phyloP scores from a whole-genome alignment of 2,797 vertebrate species.

The Acomys russatus region DNA sequence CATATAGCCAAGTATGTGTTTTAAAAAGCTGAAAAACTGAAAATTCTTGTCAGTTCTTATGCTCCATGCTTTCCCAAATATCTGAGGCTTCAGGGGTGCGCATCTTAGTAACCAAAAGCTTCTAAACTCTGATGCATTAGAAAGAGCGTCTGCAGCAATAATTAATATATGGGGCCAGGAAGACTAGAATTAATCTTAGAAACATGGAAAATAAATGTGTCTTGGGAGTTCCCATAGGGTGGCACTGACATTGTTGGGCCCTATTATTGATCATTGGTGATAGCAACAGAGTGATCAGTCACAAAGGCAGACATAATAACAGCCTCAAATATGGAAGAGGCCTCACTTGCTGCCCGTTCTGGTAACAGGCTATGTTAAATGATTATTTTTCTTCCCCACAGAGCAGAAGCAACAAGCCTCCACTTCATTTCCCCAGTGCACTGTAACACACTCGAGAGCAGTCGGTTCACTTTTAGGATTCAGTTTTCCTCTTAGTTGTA shows the following conservation, averaged over 20 bases:
- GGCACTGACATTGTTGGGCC: background rate
- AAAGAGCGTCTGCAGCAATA: slow-evolving; percentile 37
- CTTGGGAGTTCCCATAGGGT: accelerated
- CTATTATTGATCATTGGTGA: slow-evolving; percentile 35
- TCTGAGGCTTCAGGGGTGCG: slow-evolving; percentile 25
- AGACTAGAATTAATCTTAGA: slow-evolving; percentile 62
- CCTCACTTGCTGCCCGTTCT: background rate
- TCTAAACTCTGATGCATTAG: background rate
- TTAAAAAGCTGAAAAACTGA: background rate
- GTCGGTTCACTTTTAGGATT: background rate
- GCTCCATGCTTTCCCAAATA: background rate
- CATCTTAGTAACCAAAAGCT: slow-evolving; percentile 31
- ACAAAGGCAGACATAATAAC: background rate
- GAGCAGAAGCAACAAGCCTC: background rate
- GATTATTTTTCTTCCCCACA: background rate
- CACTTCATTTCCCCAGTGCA: background rate
- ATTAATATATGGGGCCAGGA: slow-evolving; percentile 58
- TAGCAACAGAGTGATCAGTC: slow-evolving; percentile 8
- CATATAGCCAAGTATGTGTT: background rate
- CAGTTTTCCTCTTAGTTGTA: background rate
- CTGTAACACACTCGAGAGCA: background rate
- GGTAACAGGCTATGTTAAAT: background rate
- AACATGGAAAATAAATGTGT: slow-evolving; percentile 58
- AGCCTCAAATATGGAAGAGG: slow-evolving; percentile 31
- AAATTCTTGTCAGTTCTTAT: background rate